Conservation (phyloP, 2,888 invertebrate genomes). For the Pseudeuparius sepicola region DNA sequence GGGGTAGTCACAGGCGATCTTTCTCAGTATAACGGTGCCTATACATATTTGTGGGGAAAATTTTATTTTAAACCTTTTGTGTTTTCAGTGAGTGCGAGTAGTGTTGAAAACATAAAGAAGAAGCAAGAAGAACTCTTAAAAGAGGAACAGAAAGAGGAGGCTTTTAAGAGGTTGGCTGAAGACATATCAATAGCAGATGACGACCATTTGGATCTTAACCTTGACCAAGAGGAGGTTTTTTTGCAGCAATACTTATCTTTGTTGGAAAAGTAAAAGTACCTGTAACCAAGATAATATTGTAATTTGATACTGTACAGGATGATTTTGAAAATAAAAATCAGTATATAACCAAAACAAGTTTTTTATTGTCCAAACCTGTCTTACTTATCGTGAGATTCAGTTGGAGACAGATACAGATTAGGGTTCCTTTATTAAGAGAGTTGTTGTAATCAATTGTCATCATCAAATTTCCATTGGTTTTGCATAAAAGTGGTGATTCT, state of each 20-base stretch:
- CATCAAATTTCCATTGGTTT: too few relatives aligned
- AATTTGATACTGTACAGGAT: not conserved
- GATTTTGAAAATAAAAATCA: not conserved
- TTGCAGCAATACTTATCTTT: constrained; percentile 56
- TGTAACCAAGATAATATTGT: constrained; percentile 6
- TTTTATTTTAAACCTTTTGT: not conserved
- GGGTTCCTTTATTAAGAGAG: too few relatives aligned
- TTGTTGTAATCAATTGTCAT: too few relatives aligned
- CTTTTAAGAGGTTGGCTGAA: constrained; percentile 49
- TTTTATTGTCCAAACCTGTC: not conserved
- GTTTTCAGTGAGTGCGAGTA: constrained; percentile 24
- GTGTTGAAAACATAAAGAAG: constrained; percentile 25
- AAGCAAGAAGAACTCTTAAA: constrained; percentile 20
- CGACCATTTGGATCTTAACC: constrained; percentile 62
- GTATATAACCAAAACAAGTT: not conserved
- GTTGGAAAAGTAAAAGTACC: constrained; percentile 32
- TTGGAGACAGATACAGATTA: constrained; percentile 7
- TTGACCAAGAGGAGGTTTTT: constrained; percentile 59
- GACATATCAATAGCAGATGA: constrained; percentile 51
- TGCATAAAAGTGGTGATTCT: too few relatives aligned
- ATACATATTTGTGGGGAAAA: constrained; percentile 1
- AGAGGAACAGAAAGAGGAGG: constrained; percentile 42
- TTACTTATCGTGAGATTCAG: not conserved
- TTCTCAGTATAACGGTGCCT: constrained; percentile 25
- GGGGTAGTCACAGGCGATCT: constrained; percentile 33